Conservation (phyloP, 2,888 invertebrate genomes). For the Ecliptopera silaceata region DNA sequence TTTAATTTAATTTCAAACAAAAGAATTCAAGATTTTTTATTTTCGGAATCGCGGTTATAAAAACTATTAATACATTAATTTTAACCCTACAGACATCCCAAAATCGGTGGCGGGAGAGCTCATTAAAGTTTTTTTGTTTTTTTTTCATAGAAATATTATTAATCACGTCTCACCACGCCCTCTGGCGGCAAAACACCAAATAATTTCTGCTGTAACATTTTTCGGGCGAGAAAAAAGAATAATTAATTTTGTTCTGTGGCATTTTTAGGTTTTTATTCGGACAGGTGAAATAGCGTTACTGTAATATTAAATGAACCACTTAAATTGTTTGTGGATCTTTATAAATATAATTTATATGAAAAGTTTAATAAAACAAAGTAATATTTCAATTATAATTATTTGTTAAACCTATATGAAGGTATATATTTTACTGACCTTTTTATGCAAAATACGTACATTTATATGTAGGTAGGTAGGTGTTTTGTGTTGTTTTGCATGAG, state of each 20-base stretch:
- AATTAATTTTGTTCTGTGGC: conserved; percentile 76
- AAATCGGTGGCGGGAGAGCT: conserved; percentile 54
- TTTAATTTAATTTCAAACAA: too few relatives aligned
- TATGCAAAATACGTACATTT: too few relatives aligned
- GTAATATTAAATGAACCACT: conserved; percentile 18
- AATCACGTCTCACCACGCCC: conserved; percentile 74
- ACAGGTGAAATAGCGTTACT: conserved; percentile 58
- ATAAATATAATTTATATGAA: conserved; percentile 4
- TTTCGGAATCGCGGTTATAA: background rate
- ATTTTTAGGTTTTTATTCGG: conserved; percentile 61
- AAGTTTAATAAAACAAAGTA: background rate
- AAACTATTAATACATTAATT: conserved; percentile 9
- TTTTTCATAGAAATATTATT: conserved; percentile 80
- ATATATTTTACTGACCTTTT: too few relatives aligned
- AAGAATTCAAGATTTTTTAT: too few relatives aligned
- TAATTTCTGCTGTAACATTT: conserved; percentile 77
- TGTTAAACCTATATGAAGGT: too few relatives aligned
- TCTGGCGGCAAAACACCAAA: conserved; percentile 79
- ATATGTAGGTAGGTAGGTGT: too few relatives aligned
- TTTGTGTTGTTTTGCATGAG: too few relatives aligned
- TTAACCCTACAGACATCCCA: conserved; percentile 33
- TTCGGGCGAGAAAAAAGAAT: conserved; percentile 61
- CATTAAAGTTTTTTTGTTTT: conserved; percentile 76
- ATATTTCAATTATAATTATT: background rate
- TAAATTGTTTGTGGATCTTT: conserved; percentile 4